phyloP scores from a whole-genome alignment of 2,888 invertebrate genomes.

The Sarcophaga caerulescens region DNA sequence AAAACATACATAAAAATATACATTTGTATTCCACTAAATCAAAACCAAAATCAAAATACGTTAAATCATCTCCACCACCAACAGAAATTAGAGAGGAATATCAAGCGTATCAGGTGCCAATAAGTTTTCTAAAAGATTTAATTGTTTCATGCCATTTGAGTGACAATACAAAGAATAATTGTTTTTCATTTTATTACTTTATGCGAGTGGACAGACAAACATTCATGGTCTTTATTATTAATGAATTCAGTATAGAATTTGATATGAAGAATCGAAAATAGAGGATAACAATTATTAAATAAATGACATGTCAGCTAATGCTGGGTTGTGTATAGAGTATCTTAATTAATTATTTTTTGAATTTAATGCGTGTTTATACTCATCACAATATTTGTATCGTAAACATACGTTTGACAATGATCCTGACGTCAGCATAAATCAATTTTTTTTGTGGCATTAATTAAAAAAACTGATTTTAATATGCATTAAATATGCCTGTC shows the following conservation, averaged over 20 bases:
- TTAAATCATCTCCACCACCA: constrained; percentile 23
- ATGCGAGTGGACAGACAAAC: background rate
- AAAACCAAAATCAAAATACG: constrained; percentile 26
- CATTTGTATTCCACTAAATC: background rate
- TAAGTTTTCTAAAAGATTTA: constrained; percentile 37
- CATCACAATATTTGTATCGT: no score
- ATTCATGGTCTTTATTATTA: constrained; percentile 7
- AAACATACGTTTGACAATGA: no score
- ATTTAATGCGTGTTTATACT: no score
- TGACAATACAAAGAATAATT: constrained; percentile 38
- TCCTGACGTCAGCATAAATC: no score
- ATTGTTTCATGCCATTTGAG: constrained; percentile 46
- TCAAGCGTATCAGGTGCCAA: constrained; percentile 20
- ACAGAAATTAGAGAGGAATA: background rate
- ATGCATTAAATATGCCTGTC: no score
- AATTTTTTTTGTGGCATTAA: no score
- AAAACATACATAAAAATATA: constrained; percentile 11
- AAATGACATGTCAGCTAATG: no score
- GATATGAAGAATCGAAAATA: background rate
- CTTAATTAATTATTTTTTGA: background rate
- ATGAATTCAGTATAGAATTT: constrained; percentile 19
- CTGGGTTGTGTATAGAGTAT: background rate
- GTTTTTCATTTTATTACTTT: background rate
- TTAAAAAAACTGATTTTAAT: no score
- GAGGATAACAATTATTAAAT: background rate